Conservation (phyloP, 2,888 invertebrate genomes). For the Fissipunctia ypsillon region DNA sequence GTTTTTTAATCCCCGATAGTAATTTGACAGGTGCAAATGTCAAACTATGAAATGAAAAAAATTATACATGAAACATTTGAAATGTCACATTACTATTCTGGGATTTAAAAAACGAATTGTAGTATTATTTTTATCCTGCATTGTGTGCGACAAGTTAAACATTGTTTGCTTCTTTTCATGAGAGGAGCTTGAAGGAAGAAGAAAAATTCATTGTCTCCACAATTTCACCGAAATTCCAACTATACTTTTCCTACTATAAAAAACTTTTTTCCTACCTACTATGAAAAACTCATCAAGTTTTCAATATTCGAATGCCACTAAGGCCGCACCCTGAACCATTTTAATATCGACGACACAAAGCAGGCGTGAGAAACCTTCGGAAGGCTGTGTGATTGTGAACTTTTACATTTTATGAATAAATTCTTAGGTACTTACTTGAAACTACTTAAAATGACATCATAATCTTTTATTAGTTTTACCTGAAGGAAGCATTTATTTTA, state of each 20-base stretch:
- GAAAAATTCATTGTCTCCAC: neutral
- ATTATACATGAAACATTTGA: no score
- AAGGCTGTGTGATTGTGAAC: conserved; percentile 44
- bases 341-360: conserved; percentile 41
- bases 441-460: neutral
- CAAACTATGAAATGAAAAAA: no score
- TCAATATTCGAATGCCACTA: conserved; percentile 9
- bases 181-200: neutral
- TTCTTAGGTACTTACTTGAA: neutral
- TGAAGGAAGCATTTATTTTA: no score
- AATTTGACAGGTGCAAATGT: no score
- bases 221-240: neutral
- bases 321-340: conserved; percentile 31
- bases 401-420: conserved; percentile 27
- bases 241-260: neutral
- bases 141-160: no score
- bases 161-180: no score
- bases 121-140: no score
- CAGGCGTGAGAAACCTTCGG: conserved; percentile 54
- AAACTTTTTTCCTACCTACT: neutral
- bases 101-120: no score
- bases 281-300: neutral
- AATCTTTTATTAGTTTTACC: neutral
- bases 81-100: no score
- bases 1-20: no score